Percentiles rank a stretch among this genome's conserved stretches.
Conservation (phyloP, 2,797 vertebrate species). For the Poecile montanus region DNA sequence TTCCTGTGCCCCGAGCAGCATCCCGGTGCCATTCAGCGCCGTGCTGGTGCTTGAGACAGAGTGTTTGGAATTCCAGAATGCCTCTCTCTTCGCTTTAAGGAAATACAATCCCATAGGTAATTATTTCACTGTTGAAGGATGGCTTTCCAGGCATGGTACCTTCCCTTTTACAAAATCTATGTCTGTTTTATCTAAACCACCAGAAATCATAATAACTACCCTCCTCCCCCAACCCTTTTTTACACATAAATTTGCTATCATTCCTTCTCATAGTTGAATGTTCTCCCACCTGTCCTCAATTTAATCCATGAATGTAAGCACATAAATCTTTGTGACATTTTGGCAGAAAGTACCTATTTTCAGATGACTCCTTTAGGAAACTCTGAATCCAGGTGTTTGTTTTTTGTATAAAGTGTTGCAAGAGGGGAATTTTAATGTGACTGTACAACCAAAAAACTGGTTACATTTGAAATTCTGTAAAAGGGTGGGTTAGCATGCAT, state of each 20-base stretch:
- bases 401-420: constrained; percentile 76
- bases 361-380: constrained; percentile 82
- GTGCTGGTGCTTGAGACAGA: background rate
- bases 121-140: constrained; percentile 71
- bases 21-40: background rate
- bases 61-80: constrained; percentile 24
- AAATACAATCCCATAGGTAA: constrained; percentile 60
- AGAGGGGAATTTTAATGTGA: constrained; percentile 75
- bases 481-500: constrained; percentile 50
- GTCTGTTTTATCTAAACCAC: constrained; percentile 72
- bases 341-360: constrained; percentile 80
- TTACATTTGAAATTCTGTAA: constrained; percentile 53
- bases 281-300: constrained; percentile 85
- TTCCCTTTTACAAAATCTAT: constrained; percentile 18
- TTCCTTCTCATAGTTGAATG: constrained; percentile 74
- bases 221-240: background rate
- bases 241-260: constrained; percentile 75
- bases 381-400: constrained; percentile 80
- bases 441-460: constrained; percentile 43
- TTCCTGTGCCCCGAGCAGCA: accelerated
- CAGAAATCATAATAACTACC: constrained; percentile 68
- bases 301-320: constrained; percentile 79
- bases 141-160: constrained; percentile 47
- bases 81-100: constrained; percentile 41
- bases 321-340: constrained; percentile 84